A percentile compares a stretch with the other conserved stretches of the same genome.
phyloP scores from a whole-genome alignment of 2,797 vertebrate species.

The Brotula barbata region DNA sequence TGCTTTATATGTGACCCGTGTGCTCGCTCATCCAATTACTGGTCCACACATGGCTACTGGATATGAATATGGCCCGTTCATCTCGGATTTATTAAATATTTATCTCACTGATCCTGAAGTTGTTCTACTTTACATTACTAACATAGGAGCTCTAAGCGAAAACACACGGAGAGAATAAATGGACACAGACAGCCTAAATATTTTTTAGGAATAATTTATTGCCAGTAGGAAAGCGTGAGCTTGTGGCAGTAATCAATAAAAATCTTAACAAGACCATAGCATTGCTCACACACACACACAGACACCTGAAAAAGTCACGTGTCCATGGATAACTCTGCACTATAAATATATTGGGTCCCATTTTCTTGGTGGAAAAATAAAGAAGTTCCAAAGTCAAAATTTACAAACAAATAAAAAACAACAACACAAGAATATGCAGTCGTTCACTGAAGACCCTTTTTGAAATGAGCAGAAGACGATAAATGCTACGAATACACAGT shows the following conservation, averaged over 20 bases:
- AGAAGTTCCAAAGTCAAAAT: slow-evolving; percentile 82
- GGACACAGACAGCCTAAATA: slow-evolving; percentile 52
- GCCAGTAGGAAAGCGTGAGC: slow-evolving; percentile 99
- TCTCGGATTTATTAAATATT: no score
- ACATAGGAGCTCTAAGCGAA: no score
- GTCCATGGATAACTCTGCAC: slow-evolving; percentile 81
- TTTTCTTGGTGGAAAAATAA: slow-evolving; percentile 86
- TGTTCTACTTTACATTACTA: no score
- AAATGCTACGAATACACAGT: slow-evolving; percentile 80
- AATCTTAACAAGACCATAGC: slow-evolving; percentile 98
- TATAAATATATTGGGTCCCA: slow-evolving; percentile 92
- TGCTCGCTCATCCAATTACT: no score
- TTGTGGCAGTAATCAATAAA: slow-evolving; percentile 99
- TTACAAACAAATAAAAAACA: slow-evolving; percentile 76
- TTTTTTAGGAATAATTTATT: slow-evolving; percentile 99
- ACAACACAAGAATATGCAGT: slow-evolving; percentile 83
- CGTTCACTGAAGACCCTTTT: slow-evolving; percentile 86
- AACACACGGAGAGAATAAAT: slow-evolving; percentile 29
- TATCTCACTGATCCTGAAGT: no score
- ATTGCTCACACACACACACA: slow-evolving; percentile 81
- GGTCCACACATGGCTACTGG: no score
- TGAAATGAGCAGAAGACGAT: slow-evolving; percentile 79
- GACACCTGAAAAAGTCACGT: slow-evolving; percentile 79
- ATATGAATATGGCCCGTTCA: no score
- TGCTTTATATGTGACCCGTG: no score